Evolutionary conservation across 2,888 invertebrate genomes (phyloP), one percentile per base, ranked within the genome.

Genomic region (Latrodectus hesperus): DNA sequence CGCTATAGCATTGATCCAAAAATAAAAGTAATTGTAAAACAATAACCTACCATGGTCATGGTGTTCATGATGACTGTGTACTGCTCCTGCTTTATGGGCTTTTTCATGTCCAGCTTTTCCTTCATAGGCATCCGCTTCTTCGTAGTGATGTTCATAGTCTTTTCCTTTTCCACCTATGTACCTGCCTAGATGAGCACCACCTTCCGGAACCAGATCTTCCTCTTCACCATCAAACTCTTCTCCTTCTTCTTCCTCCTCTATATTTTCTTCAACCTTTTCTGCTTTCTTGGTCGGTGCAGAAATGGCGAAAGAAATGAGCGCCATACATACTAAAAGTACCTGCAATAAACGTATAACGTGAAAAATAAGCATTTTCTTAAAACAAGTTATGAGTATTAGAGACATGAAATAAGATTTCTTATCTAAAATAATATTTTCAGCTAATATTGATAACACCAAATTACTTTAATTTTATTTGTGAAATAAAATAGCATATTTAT

Each of bases 41-140:
- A 9, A 11, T 5, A 3, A 53, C 22, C 10, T 81, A 86, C 86
- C 87, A 64, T 82, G 72, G 65, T 88, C 82, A n/a, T 83, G 74
- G 5, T 88, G 38, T 52, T 78, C 87, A 22, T 83, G 52, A 22
- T 88, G 83, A 9, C 64, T 52, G 14, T 78, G 82, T 26, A 22
- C 73, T 17, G 73, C 87, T 1, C 82, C 82, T 9, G 73, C 74
- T 17, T 88, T 82, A 64, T 88, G 87, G 1, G 82, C 83, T 64
- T 88, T 88, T 12, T 82, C 82, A 65, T 88, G 87, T 14, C 83
- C 83, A 9, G 68, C 87, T 64, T 83, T 83, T 14, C 78, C 82
- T 51, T 88, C 82, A 52, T 88, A 83, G 9, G 73, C 87, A 26
- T 88, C 87, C 38, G 82, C 82, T 14, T 83, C 82, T 12, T 73